These are phyloP conservation scores for Ectropis crepuscularia DNA, from an alignment of 2,888 invertebrate genomes.

Conservation along the genomic window DNA sequence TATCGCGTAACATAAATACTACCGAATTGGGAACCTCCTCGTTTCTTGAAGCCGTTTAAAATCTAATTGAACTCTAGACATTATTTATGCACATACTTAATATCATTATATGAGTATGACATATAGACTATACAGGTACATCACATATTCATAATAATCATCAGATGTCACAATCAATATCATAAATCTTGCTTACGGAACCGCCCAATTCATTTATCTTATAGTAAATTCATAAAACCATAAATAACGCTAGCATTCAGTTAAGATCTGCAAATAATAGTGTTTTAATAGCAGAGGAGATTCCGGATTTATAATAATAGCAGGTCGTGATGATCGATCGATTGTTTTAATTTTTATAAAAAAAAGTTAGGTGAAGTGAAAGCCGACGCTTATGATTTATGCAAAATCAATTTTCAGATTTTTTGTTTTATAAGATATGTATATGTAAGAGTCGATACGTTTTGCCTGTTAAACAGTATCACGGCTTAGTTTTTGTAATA, in stretches of 20 bases:
- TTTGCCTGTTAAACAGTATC: no score
- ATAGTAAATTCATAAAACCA: slow-evolving; percentile 21
- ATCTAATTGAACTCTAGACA: no score
- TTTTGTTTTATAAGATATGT: neutral
- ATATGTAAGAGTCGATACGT: no score
- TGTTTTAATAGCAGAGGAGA: slow-evolving; percentile 28
- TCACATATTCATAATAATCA: neutral
- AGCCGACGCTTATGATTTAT: slow-evolving; percentile 25
- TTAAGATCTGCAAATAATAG: slow-evolving; percentile 26
- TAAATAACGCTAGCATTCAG: slow-evolving; percentile 20
- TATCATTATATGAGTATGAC: no score
- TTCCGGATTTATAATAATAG: slow-evolving; percentile 31
- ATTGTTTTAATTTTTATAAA: slow-evolving; percentile 36
- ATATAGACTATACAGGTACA: neutral
- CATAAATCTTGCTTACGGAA: neutral
- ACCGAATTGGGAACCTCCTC: no score
- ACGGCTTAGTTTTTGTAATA: no score
- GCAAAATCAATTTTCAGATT: slow-evolving; percentile 20
- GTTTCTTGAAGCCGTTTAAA: no score
- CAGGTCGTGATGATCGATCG: slow-evolving; percentile 29
- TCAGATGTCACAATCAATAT: neutral
- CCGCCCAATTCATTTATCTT: neutral
- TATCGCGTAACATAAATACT: no score
- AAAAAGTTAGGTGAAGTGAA: slow-evolving; percentile 36
- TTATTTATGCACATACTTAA: no score